Evolutionary conservation across 2,113 vertebrate genomes (phyloP), one percentile per base, ranked within the genome.

Genomic region (Ptyas mucosa): DNA sequence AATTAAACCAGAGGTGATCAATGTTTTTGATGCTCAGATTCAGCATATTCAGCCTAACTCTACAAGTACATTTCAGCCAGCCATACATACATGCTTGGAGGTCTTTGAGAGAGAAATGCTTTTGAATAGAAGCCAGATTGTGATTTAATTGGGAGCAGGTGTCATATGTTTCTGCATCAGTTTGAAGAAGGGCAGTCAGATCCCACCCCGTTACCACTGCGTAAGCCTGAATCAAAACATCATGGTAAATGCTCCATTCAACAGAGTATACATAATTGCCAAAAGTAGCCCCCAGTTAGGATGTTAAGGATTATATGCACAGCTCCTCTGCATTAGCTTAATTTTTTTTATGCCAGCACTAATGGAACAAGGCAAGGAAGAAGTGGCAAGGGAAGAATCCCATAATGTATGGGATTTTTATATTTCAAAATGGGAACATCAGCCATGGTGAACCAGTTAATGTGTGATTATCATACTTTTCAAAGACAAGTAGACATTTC

Each of bases 131-230:
- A 43, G 87, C 96, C 96, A 95, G 94, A 93, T 93, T 93, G 94
- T 92, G 95, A 93, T 94, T 58, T 96, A 90, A 90, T 96, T 96
- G 96, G 91, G 94, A 92, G 81, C 86, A 90, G 87, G 92, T 92
- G 26, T 88, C 93, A 81, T 0, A 0, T 3, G 92, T 94, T 92
- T 95, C 94, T 96, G 95, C 90, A 85, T 81, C 94, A 95, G 54
- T 8, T n/a, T 24, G 64, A 34, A 95, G 91, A 89, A 91, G 18
- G 23, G 53, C 14, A 21, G 10, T 87, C 8, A 20, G 1, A 89
- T 15, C 43, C 75, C 39, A 29, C 21, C n/a, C 69, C 7, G 1
- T 81, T 39, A 81, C 69, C n/a, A 81, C n/a, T 81, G 18, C 18
- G 1, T 5, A 46, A 54, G 11, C 18, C 29, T 49, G 69, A 92